Conservation (phyloP, 1,140 invertebrate genomes). For the Laodelphax striatellus region DNA sequence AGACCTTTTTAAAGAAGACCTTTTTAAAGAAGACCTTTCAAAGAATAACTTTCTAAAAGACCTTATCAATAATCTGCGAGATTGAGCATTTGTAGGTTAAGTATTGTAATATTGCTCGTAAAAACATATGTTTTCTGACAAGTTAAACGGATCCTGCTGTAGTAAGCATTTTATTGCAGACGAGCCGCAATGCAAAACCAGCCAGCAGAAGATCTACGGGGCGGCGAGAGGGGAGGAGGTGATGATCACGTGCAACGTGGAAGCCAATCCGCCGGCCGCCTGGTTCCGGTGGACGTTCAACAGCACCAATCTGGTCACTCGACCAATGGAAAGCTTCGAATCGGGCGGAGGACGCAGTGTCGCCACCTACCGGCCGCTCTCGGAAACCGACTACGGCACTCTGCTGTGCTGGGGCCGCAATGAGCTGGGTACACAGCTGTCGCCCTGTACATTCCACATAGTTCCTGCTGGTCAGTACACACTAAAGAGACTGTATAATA, state of each 20-base stretch:
- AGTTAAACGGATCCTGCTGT: no score
- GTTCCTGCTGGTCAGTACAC: constrained; percentile 37
- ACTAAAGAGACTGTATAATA: no score
- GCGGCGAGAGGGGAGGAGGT: constrained; percentile 43
- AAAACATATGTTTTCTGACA: no score
- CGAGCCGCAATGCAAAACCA: constrained; percentile 37
- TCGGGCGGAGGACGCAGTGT: constrained; percentile 28
- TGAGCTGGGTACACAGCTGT: constrained; percentile 37
- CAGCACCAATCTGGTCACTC: constrained; percentile 34
- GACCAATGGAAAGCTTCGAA: constrained; percentile 16
- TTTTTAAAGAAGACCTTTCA: no score
- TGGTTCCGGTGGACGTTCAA: constrained; percentile 48
- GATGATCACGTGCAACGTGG: constrained; percentile 41
- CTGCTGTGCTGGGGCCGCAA: constrained; percentile 44
- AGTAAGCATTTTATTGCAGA: constrained; percentile 25
- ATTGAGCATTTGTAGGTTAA: no score
- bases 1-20: no score
- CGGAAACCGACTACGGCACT: constrained; percentile 41
- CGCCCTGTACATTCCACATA: constrained; percentile 42
- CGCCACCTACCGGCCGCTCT: constrained; percentile 37
- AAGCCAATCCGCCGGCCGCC: constrained; percentile 40
- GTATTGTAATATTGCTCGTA: no score
- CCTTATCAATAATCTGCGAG: no score
- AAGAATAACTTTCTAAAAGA: no score
- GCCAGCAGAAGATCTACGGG: constrained; percentile 39